Evolutionary conservation across 2,113 vertebrate species (phyloP).

Genomic region (Prietella phreatophila): DNA sequence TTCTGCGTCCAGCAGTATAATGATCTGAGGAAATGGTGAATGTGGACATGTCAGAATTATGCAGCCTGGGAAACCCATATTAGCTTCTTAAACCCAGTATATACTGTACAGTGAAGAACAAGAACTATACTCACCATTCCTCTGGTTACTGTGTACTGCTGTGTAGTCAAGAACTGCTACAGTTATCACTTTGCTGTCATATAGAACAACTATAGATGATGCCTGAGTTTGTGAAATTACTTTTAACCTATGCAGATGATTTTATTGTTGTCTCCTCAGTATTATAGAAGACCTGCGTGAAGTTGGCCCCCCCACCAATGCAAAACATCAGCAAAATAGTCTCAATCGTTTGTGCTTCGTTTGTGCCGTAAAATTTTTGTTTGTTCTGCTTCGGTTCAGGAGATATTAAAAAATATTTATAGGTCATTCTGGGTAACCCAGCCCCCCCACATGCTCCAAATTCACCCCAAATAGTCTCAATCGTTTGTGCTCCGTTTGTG

Average conservation of each 20-base stretch:
- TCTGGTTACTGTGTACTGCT: not conserved
- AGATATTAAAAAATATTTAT: too few relatives aligned
- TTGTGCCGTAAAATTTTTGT: too few relatives aligned
- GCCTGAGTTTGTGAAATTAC: not conserved
- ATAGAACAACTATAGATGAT: not conserved
- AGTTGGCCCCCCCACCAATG: too few relatives aligned
- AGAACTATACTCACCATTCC: not conserved
- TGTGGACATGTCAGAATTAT: not conserved
- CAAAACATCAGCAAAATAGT: too few relatives aligned
- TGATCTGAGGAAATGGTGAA: not conserved
- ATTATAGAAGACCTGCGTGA: not conserved
- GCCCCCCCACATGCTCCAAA: too few relatives aligned
- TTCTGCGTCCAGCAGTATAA: not conserved
- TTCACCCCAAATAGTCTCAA: too few relatives aligned
- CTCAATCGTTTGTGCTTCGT: too few relatives aligned
- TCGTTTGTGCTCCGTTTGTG: too few relatives aligned
- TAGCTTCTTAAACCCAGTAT: not conserved
- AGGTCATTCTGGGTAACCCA: too few relatives aligned
- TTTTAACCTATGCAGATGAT: not conserved
- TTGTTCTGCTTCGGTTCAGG: too few relatives aligned
- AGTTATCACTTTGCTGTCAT: conserved; percentile 12
- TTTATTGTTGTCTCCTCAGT: not conserved
- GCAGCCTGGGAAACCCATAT: not conserved
- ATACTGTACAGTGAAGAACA: not conserved
- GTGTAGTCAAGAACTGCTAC: conserved; percentile 6